Evolutionary conservation across 2,888 invertebrate genomes (phyloP).

Genomic region (Rhamphomyia laevipes): DNA sequence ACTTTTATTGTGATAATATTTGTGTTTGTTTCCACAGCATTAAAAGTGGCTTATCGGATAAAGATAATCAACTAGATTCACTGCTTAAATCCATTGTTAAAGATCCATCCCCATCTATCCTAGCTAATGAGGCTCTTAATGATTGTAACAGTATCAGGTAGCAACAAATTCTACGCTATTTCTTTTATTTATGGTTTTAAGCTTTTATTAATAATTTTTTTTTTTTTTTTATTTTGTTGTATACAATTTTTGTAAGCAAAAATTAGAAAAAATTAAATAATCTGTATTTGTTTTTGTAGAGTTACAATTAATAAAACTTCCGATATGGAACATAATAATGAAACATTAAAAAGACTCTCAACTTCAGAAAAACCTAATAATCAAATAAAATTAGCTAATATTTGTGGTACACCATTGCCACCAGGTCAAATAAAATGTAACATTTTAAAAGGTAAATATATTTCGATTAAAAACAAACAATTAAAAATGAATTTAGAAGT

Average conservation of each 20-base stretch:
- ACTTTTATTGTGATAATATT: neutral
- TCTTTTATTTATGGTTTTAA: neutral
- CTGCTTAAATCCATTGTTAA: conserved; percentile 65
- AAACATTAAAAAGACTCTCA: conserved; percentile 51
- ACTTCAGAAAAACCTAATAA: conserved; percentile 58
- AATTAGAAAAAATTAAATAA: neutral
- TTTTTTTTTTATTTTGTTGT: conserved; percentile 1
- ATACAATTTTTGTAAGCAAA: conserved; percentile 4
- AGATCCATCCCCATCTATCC: conserved; percentile 46
- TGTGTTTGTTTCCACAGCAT: conserved; percentile 27
- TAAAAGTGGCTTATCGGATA: conserved; percentile 42
- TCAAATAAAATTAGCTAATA: conserved; percentile 51
- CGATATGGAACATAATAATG: conserved; percentile 47
- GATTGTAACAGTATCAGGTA: conserved; percentile 43
- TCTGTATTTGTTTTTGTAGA: conserved; percentile 23
- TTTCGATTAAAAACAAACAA: too few relatives aligned
- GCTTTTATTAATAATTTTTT: conserved; percentile 7
- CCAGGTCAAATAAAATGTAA: conserved; percentile 90
- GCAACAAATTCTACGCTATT: conserved; percentile 19
- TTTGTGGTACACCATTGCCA: conserved; percentile 57
- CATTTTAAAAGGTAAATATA: conserved; percentile 74
- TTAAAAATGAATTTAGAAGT: neutral
- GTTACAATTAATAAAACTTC: conserved; percentile 38
- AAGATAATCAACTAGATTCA: conserved; percentile 55
- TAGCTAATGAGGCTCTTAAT: conserved; percentile 46